Conservation (phyloP, 2,113 vertebrate species). For the Saguinus midas region DNA sequence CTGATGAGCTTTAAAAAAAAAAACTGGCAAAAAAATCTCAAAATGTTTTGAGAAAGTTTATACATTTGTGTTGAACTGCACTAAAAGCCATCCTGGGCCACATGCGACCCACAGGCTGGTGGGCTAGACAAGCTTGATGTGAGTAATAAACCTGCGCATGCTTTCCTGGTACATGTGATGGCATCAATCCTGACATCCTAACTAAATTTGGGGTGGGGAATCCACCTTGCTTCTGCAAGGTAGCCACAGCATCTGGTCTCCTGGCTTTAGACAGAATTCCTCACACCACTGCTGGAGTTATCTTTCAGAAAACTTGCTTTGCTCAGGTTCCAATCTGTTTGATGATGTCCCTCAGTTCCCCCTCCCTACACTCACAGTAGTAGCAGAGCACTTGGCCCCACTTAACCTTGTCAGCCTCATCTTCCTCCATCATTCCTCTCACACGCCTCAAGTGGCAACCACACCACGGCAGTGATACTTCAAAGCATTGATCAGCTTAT, state of each 20-base stretch:
- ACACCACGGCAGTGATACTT: neutral
- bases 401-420: too few relatives aligned
- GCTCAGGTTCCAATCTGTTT: neutral
- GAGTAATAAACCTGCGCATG: neutral
- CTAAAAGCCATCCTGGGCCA: too few relatives aligned
- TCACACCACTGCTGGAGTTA: neutral
- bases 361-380: neutral
- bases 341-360: too few relatives aligned
- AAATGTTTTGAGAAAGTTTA: too few relatives aligned
- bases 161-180: neutral
- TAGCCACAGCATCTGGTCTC: neutral
- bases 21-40: too few relatives aligned
- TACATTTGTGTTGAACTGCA: too few relatives aligned
- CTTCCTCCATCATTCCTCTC: too few relatives aligned
- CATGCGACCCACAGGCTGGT: too few relatives aligned
- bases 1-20: too few relatives aligned
- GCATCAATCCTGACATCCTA: neutral
- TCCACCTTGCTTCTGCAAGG: neutral
- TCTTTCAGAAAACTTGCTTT: neutral
- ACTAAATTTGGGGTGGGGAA: neutral
- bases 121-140: neutral
- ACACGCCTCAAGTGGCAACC: neutral
- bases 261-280: neutral
- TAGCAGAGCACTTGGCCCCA: neutral
- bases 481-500: neutral